These are phyloP conservation scores for Eilema depressum DNA, from an alignment of 2,888 invertebrate species.

Conservation along the genomic window DNA sequence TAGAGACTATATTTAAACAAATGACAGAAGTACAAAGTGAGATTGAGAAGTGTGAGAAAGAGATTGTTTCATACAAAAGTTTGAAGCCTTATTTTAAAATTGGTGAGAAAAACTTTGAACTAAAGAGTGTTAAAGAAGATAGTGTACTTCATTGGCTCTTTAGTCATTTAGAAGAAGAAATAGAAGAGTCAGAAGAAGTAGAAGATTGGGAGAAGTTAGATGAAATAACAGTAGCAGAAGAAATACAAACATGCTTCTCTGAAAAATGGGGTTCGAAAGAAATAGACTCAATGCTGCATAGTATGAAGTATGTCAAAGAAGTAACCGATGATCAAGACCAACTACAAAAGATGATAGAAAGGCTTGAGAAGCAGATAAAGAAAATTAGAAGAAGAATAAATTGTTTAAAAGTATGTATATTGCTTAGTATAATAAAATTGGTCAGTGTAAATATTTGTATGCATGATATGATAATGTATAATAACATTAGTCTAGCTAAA, in stretches of 20 bases:
- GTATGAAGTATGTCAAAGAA: conserved; percentile 71
- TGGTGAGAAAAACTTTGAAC: conserved; percentile 55
- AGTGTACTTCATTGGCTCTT: conserved; percentile 75
- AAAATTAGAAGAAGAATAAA: conserved; percentile 65
- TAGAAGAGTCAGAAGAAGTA: conserved; percentile 53
- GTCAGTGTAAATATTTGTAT: neutral
- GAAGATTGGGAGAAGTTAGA: conserved; percentile 45
- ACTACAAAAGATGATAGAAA: conserved; percentile 63
- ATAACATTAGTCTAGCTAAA: no score
- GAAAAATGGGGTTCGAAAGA: conserved; percentile 70
- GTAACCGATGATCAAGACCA: conserved; percentile 62
- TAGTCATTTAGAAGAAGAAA: conserved; percentile 57
- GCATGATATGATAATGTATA: no score
- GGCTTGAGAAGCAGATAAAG: conserved; percentile 64
- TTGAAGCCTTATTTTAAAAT: conserved; percentile 67
- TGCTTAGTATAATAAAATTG: no score
- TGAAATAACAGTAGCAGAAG: conserved; percentile 44
- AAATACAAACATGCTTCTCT: conserved; percentile 75
- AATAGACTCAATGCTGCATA: conserved; percentile 72
- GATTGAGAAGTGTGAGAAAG: conserved; percentile 77
- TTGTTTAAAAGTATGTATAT: conserved; percentile 71
- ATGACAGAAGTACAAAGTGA: conserved; percentile 75
- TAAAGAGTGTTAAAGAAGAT: conserved; percentile 68
- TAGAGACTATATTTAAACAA: conserved; percentile 69
- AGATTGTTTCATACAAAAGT: conserved; percentile 67